phyloP scores from a whole-genome alignment of 2,888 invertebrate genomes.

The Cerastis rubricosa region DNA sequence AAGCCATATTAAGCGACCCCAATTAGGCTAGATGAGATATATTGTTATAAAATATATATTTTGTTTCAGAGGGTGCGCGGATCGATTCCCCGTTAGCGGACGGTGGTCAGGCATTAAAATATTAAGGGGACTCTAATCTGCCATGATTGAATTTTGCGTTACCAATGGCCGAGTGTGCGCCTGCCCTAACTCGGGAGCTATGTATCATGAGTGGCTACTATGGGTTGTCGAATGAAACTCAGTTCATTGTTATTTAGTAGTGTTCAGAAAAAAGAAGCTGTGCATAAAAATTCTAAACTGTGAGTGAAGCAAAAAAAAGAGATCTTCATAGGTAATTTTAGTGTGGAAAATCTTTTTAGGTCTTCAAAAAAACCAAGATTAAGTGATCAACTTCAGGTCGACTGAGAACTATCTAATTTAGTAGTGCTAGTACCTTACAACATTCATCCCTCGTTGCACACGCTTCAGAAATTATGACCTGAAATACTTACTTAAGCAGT shows the following conservation, averaged over 20 bases:
- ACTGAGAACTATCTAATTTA: neutral
- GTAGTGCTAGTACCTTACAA: neutral
- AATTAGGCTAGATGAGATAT: constrained; percentile 89
- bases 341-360: neutral
- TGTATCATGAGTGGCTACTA: constrained; percentile 76
- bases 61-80: constrained; percentile 80
- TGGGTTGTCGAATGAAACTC: constrained; percentile 58
- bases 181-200: constrained; percentile 79
- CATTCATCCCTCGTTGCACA: neutral
- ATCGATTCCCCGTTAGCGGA: constrained; percentile 87
- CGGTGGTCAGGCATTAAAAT: constrained; percentile 90
- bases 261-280: neutral
- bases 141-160: constrained; percentile 90
- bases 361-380: neutral
- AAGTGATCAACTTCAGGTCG: neutral
- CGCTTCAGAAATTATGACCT: neutral
- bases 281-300: neutral
- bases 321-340: neutral
- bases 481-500: neutral
- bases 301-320: neutral
- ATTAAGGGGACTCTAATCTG: constrained; percentile 89
- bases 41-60: constrained; percentile 86
- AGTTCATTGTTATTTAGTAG: neutral
- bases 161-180: constrained; percentile 77
- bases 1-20: constrained; percentile 91